Base-by-base conservation (phyloP, 2,888 invertebrate genomes). In the Cremastobaeus sp. region DNA sequence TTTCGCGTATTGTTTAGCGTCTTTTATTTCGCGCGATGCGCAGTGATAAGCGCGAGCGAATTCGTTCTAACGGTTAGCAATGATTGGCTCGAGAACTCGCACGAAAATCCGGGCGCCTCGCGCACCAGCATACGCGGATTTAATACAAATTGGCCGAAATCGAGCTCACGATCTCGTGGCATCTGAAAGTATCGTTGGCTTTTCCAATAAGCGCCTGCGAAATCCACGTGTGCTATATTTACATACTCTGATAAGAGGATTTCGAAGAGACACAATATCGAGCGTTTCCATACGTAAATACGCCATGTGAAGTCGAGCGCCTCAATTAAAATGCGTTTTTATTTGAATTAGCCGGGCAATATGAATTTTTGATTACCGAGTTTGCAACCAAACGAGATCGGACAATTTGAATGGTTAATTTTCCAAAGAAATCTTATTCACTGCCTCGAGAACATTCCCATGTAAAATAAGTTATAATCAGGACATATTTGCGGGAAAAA, bases 91-190 rank as follows among this genome's bases (percentile, higher is more conserved):
- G 57, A 57, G 18, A 20, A 41, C 28, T 5, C 12, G 20, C 3
- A 30, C 12, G 5, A 34, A 48, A 48, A 9, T 48, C 30, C 32
- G 15, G 11, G 8, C 0, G n/a, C 35, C 21, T 28, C 17, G 14
- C 14, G n/a, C 37, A 41, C n/a, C 37, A 54, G 55, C 43, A 37
- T 32, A 43, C 28, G 66, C 47, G 32, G 21, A 39, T 48, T 57
- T 66, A 48, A 66, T 66, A 57, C 48, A 66, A 57, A 57, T 55
- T 55, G 54, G 28, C 17, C 9, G 37, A 57, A 66, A 66, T 48
- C 47, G 34, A 39, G 32, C 30, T 1, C 34, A 2, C 8, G 52
- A 17, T 50, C 21, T 39, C 48, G 48, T 18, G 15, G 54, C 14
- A 39, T 20, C 39, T 37, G 21, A 54, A 65, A 48, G 48, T 48